Conservation (phyloP, 35 echinoderm and acorn worm genomes). For the Ophioderma brevispina region DNA sequence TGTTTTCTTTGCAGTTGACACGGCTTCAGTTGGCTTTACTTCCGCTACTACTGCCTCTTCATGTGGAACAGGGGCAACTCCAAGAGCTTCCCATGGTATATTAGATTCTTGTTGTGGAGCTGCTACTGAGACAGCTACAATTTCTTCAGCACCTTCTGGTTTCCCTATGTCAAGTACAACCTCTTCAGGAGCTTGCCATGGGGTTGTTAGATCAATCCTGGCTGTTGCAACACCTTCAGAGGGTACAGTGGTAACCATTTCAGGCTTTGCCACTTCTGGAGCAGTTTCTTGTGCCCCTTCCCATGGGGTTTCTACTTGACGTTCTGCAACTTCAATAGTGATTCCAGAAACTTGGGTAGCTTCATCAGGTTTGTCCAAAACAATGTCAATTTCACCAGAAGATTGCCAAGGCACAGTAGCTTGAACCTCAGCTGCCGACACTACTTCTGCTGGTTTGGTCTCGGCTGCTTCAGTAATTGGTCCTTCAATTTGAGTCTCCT, state of each 20-base stretch:
- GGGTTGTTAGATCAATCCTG: neutral
- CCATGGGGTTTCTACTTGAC: constrained; percentile 30
- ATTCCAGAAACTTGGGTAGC: neutral
- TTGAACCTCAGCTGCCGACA: neutral
- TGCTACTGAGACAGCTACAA: neutral
- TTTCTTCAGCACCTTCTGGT: constrained; percentile 14
- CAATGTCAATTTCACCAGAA: neutral
- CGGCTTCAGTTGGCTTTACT: neutral
- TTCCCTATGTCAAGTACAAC: constrained; percentile 8
- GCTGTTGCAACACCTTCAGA: neutral
- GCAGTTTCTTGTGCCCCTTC: constrained; percentile 29
- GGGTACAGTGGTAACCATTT: neutral
- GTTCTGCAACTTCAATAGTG: constrained; percentile 14
- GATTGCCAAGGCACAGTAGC: neutral
- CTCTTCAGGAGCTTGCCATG: neutral
- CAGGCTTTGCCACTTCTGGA: neutral
- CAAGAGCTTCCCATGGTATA: constrained; percentile 20
- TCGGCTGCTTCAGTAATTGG: neutral
- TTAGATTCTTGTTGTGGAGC: constrained; percentile 24
- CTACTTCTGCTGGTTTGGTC: neutral
- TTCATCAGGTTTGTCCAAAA: neutral
- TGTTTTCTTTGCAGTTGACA: neutral
- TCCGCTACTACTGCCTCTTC: constrained; percentile 21
- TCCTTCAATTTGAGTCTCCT: neutral
- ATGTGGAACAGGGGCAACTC: neutral